Conservation (phyloP, 2,888 invertebrate genomes). For the Diarsia brunnea region DNA sequence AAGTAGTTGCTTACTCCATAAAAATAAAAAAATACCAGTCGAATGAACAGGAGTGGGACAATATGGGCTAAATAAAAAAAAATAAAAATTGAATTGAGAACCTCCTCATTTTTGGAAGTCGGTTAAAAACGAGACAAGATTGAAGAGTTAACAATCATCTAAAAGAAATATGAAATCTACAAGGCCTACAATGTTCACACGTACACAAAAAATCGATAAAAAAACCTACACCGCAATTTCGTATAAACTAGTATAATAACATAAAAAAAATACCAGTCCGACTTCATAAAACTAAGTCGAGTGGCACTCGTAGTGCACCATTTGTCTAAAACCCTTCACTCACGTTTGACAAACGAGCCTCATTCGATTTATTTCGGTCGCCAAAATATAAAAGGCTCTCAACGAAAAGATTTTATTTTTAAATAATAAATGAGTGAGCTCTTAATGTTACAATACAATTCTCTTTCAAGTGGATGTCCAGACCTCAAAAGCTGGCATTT, state of each 20-base stretch:
- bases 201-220: background rate
- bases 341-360: conserved; percentile 43
- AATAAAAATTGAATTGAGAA: too few species aligned
- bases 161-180: too few species aligned
- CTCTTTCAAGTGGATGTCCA: conserved; percentile 47
- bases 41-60: too few species aligned
- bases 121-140: background rate
- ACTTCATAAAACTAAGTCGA: conserved; percentile 6
- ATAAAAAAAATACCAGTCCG: background rate
- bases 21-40: too few species aligned
- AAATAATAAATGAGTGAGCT: conserved; percentile 39
- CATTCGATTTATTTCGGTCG: conserved; percentile 46
- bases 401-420: conserved; percentile 42
- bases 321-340: conserved; percentile 47
- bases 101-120: too few species aligned
- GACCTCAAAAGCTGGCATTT: conserved; percentile 37
- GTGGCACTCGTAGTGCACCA: conserved; percentile 15
- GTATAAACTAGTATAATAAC: background rate
- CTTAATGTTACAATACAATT: conserved; percentile 41
- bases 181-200: background rate
- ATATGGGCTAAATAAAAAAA: too few species aligned
- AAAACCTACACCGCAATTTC: background rate
- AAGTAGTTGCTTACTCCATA: background rate
- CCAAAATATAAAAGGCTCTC: conserved; percentile 37
- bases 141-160: background rate